Percentiles rank a stretch among this genome's conserved stretches.
These are phyloP conservation scores for Heliconius ismenius DNA, from an alignment of 2,888 invertebrate genomes.

Conservation along the genomic window DNA sequence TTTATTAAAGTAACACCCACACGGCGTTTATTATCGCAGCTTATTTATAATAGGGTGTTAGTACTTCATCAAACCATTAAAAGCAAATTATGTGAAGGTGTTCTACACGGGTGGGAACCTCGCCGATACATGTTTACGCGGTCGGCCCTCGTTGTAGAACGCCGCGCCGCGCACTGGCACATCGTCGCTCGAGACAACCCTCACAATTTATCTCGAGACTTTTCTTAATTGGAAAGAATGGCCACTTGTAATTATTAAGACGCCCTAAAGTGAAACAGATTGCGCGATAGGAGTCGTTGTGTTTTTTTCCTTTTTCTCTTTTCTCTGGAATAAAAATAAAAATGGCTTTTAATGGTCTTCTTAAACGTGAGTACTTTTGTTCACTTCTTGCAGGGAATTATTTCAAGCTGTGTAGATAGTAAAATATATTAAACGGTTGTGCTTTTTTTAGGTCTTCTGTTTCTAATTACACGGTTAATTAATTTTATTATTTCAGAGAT, in stretches of 20 bases:
- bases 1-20: conserved; percentile 46
- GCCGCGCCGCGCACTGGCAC: conserved; percentile 37
- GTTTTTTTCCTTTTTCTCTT: conserved; percentile 61
- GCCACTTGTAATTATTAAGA: conserved; percentile 82
- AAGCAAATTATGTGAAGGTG: conserved; percentile 56
- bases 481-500: neutral
- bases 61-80: conserved; percentile 71
- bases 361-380: conserved; percentile 35
- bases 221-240: conserved; percentile 82
- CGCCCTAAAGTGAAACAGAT: conserved; percentile 82
- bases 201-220: conserved; percentile 79
- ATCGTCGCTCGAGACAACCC: conserved; percentile 64
- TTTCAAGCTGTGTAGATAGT: conserved; percentile 3
- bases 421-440: neutral
- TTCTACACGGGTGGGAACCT: conserved; percentile 61
- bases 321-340: conserved; percentile 45
- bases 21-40: conserved; percentile 62
- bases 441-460: neutral
- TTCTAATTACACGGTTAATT: neutral
- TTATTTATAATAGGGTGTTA: conserved; percentile 66
- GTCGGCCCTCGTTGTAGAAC: conserved; percentile 54
- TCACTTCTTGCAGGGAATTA: neutral
- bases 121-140: conserved; percentile 70
- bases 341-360: conserved; percentile 39
- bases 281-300: conserved; percentile 68